Percentiles rank a stretch among this genome's conserved stretches.
Evolutionary conservation across 2,888 invertebrate genomes (phyloP).

Genomic region (Tipula lateralis): DNA sequence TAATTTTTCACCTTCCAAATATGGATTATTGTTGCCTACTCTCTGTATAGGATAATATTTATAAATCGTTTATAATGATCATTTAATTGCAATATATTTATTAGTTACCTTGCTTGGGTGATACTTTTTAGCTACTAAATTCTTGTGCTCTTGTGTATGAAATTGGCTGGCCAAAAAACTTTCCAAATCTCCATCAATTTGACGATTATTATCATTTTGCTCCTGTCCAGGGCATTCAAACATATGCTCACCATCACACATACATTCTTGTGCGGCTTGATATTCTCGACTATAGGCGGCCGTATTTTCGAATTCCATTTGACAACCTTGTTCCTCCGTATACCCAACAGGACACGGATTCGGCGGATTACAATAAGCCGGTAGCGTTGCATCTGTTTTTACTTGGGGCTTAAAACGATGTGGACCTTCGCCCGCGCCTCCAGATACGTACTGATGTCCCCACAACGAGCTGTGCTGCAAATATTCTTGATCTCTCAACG

Average conservation of each 20-base stretch:
- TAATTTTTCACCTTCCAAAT: slow-evolving; percentile 75
- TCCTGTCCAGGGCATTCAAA: slow-evolving; percentile 72
- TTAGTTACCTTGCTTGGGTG: slow-evolving; percentile 55
- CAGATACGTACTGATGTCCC: slow-evolving; percentile 71
- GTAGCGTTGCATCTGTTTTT: slow-evolving; percentile 86
- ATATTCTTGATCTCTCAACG: slow-evolving; percentile 81
- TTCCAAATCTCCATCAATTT: slow-evolving; percentile 58
- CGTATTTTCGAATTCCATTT: slow-evolving; percentile 88
- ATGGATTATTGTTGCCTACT: slow-evolving; percentile 74
- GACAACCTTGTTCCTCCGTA: slow-evolving; percentile 79
- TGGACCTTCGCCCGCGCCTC: slow-evolving; percentile 67
- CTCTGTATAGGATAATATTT: neutral
- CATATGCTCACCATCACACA: slow-evolving; percentile 98
- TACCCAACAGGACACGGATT: slow-evolving; percentile 98
- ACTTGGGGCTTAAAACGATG: slow-evolving; percentile 55
- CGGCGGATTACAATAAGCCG: slow-evolving; percentile 98
- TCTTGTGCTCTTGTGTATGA: slow-evolving; percentile 60
- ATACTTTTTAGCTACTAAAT: slow-evolving; percentile 71
- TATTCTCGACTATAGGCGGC: slow-evolving; percentile 92
- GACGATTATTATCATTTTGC: slow-evolving; percentile 37
- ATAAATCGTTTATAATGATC: neutral
- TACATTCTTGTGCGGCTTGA: slow-evolving; percentile 88
- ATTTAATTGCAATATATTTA: neutral
- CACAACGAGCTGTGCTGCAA: slow-evolving; percentile 72
- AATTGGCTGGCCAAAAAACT: slow-evolving; percentile 56